phyloP scores from a whole-genome alignment of 1,140 invertebrate genomes.

The Eriocheir sinensis region DNA sequence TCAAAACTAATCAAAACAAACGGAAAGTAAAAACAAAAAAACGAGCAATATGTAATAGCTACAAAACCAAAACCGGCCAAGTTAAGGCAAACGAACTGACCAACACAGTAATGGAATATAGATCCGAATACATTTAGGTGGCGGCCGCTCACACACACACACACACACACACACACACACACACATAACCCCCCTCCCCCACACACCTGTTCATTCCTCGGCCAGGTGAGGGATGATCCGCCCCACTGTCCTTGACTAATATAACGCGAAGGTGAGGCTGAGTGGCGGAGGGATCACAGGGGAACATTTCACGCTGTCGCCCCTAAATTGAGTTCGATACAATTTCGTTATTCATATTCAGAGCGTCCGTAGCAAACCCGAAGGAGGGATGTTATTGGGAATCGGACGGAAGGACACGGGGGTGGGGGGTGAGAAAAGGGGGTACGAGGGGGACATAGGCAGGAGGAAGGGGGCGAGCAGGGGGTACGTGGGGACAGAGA shows the following conservation, averaged over 20 bases:
- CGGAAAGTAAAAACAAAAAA: neutral
- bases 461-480: too few relatives aligned
- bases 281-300: neutral
- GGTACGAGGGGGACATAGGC: too few relatives aligned
- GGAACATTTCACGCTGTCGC: neutral
- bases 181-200: neutral
- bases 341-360: neutral
- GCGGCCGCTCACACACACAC: neutral
- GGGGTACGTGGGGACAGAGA: too few relatives aligned
- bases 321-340: neutral
- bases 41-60: neutral
- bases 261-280: constrained; percentile 1
- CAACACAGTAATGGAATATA: neutral
- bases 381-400: too few relatives aligned
- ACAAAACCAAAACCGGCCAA: neutral
- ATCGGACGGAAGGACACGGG: too few relatives aligned
- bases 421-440: too few relatives aligned
- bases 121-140: neutral
- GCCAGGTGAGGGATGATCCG: neutral
- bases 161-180: neutral
- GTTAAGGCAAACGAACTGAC: neutral
- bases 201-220: neutral
- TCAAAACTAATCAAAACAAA: too few relatives aligned
- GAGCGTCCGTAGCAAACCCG: neutral
- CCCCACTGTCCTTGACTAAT: neutral